Evolutionary conservation across 2,113 vertebrate species (phyloP).

Genomic region (Elachura formosa): DNA sequence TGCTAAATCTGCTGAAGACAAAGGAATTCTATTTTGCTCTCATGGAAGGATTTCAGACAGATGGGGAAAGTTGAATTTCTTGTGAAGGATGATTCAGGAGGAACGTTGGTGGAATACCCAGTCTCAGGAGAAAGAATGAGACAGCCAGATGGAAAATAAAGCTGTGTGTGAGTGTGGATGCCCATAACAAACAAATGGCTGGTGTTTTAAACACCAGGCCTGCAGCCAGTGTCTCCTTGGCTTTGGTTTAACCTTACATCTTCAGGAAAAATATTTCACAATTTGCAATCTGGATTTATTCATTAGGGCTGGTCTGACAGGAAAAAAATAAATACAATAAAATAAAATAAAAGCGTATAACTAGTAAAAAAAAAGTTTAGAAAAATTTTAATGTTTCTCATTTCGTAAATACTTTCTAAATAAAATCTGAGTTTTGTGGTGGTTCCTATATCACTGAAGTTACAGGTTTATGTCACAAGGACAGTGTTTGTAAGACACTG

Average conservation of each 20-base stretch:
- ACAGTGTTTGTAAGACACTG: neutral
- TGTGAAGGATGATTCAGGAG: neutral
- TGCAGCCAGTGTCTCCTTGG: neutral
- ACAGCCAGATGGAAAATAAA: neutral
- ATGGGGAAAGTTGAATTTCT: neutral
- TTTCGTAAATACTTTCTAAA: neutral
- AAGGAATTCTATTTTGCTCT: neutral
- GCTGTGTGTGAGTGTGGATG: neutral
- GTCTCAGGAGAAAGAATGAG: accelerated
- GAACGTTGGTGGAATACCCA: accelerated
- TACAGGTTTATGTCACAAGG: neutral
- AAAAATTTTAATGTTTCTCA: neutral
- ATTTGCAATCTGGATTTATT: neutral
- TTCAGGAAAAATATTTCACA: neutral
- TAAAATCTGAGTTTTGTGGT: neutral
- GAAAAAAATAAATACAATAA: neutral
- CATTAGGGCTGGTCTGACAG: neutral
- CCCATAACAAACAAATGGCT: neutral
- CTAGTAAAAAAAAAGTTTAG: neutral
- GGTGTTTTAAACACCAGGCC: neutral
- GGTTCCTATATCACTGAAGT: neutral
- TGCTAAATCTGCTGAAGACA: neutral
- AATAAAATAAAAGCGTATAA: neutral
- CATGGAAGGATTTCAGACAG: neutral
- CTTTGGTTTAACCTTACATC: neutral